Conservation (phyloP, 2,113 vertebrate species). For the Calidris pygmaea region DNA sequence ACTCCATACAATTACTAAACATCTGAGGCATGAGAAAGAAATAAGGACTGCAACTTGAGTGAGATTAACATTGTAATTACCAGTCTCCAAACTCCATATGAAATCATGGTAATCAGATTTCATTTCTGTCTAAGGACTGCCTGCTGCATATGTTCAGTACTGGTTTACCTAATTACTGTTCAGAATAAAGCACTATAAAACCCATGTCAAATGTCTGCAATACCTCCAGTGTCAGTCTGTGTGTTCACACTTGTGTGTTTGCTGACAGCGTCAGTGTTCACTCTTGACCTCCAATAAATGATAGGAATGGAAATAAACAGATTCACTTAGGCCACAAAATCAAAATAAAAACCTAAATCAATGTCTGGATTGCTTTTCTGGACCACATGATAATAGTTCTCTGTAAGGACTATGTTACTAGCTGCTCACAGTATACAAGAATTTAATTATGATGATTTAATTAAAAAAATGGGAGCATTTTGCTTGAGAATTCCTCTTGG, state of each 20-base stretch:
- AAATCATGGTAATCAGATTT: conserved; percentile 29
- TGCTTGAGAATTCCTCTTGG: background rate
- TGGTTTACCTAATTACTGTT: conserved; percentile 46
- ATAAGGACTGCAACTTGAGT: background rate
- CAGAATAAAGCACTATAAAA: conserved; percentile 68
- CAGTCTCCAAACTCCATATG: background rate
- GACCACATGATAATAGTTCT: background rate
- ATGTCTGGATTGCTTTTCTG: background rate
- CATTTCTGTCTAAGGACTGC: conserved; percentile 18
- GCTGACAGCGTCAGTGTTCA: background rate
- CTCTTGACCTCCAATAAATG: background rate
- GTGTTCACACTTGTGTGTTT: background rate
- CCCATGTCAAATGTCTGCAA: background rate
- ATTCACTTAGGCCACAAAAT: background rate
- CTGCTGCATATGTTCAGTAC: conserved; percentile 55
- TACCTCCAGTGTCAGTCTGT: background rate
- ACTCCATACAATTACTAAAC: background rate
- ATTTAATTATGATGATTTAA: background rate
- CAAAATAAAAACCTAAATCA: background rate
- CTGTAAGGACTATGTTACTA: background rate
- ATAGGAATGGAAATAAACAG: background rate
- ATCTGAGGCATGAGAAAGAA: background rate
- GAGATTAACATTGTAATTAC: background rate
- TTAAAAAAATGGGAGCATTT: background rate
- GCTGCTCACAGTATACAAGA: background rate